Evolutionary conservation across 2,797 vertebrate genomes (phyloP).

Genomic region (Acomys russatus): DNA sequence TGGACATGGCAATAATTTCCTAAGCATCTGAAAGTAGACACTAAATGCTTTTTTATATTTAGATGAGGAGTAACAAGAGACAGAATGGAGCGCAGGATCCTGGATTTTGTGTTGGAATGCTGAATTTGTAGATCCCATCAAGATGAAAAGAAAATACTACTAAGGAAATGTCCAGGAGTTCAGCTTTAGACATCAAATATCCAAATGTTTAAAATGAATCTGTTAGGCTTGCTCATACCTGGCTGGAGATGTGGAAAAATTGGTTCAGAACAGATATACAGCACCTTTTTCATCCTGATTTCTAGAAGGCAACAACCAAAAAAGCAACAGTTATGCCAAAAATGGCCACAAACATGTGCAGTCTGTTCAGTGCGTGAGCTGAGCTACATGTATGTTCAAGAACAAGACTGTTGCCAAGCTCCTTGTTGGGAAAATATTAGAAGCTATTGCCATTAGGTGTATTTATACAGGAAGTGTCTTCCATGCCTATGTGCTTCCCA

Average conservation of each 20-base stretch:
- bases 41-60: too few species aligned
- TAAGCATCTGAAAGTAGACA: too few species aligned
- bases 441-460: neutral
- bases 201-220: neutral
- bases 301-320: neutral
- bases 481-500: neutral
- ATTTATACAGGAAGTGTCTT: neutral
- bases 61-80: too few species aligned
- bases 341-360: neutral
- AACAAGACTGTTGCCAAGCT: neutral
- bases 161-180: neutral
- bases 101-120: too few species aligned
- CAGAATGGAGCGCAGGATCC: too few species aligned
- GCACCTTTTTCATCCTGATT: neutral
- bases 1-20: too few species aligned
- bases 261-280: neutral
- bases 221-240: neutral
- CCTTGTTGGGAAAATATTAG: neutral
- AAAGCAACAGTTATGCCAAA: neutral
- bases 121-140: neutral
- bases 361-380: neutral
- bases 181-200: neutral
- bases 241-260: neutral
- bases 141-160: neutral
- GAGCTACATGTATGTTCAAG: neutral